Evolutionary conservation across 1,140 invertebrate genomes (phyloP).

Genomic region (Ericerus pela): DNA sequence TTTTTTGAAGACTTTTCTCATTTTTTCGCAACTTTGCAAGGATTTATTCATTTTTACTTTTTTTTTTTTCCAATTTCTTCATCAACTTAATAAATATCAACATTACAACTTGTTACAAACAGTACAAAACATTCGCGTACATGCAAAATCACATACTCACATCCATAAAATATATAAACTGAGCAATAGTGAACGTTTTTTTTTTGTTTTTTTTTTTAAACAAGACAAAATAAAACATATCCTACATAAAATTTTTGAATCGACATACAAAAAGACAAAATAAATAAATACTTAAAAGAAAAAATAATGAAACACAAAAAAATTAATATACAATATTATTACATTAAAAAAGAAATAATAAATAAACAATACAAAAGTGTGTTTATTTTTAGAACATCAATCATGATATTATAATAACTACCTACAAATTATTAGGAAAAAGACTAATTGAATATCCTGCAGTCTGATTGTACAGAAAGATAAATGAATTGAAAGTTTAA

Average conservation of each 20-base stretch:
- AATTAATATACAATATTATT: constrained; percentile 10
- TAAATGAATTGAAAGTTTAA: no score
- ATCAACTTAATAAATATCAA: no score
- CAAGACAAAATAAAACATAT: neutral
- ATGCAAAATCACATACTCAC: constrained; percentile 8
- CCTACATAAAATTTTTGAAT: neutral
- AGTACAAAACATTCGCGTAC: neutral
- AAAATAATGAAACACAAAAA: constrained; percentile 2
- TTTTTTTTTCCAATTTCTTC: no score
- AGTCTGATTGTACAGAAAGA: no score
- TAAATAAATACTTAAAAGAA: constrained; percentile 1
- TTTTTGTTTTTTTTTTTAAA: neutral
- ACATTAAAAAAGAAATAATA: neutral
- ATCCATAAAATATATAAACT: constrained; percentile 5
- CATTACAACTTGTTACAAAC: no score
- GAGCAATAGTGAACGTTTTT: constrained; percentile 1
- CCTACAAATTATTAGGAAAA: no score
- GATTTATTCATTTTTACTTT: no score
- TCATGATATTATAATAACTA: no score
- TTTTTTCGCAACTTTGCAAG: no score
- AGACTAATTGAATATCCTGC: no score
- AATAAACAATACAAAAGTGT: neutral
- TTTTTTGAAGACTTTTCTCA: no score
- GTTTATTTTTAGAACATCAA: no score
- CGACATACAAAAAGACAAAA: neutral